Evolutionary conservation across 2,797 vertebrate species (phyloP).

Genomic region (Malurus splendens): DNA sequence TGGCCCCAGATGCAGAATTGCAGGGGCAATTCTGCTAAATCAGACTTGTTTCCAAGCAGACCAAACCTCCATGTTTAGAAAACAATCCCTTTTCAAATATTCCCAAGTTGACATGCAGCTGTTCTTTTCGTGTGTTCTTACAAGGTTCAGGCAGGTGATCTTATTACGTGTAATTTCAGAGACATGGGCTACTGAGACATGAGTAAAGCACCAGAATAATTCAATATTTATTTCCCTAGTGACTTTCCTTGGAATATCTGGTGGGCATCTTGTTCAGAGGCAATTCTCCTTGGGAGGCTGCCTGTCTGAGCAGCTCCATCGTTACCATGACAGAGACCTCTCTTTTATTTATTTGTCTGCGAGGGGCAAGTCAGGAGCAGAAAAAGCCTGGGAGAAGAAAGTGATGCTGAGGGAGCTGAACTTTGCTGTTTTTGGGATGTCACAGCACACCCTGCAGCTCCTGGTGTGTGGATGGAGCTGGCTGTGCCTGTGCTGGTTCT

Average conservation of each 20-base stretch:
- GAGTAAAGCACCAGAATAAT: background rate
- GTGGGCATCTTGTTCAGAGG: background rate
- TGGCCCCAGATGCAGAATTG: background rate
- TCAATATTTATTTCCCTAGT: background rate
- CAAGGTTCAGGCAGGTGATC: background rate
- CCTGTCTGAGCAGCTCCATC: background rate
- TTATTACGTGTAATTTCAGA: background rate
- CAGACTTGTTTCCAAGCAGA: background rate
- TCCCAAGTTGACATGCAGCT: background rate
- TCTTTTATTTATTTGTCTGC: background rate
- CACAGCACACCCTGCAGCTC: background rate
- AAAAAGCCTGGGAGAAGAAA: background rate
- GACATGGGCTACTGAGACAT: background rate
- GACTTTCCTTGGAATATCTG: background rate
- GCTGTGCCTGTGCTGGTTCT: background rate
- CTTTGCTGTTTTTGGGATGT: background rate
- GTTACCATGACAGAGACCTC: background rate
- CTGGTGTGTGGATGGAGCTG: background rate
- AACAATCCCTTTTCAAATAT: background rate
- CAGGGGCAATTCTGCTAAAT: background rate
- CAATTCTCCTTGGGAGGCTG: background rate
- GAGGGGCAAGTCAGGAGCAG: background rate
- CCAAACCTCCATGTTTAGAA: background rate
- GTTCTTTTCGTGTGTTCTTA: background rate
- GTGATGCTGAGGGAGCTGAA: background rate